A percentile compares a stretch with the other conserved stretches of the same genome.
phyloP scores from a whole-genome alignment of 2,888 invertebrate genomes.

The Sericinus montela region DNA sequence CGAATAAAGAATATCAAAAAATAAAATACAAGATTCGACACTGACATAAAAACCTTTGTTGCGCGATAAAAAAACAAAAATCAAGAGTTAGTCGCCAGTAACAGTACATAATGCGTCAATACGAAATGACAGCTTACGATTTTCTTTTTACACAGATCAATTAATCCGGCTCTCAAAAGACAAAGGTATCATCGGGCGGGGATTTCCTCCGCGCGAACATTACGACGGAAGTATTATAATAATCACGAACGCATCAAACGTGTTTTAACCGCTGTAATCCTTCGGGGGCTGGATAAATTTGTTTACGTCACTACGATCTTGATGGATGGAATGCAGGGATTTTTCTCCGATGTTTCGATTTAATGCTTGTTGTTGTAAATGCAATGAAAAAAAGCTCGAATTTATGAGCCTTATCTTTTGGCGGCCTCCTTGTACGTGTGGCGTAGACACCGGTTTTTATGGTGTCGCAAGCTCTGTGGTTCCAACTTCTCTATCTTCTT shows the following conservation, averaged over 20 bases:
- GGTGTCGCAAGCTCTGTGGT: too few relatives aligned
- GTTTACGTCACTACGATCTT: neutral
- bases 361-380: too few relatives aligned
- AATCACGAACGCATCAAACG: conserved; percentile 2
- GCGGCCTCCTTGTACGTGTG: too few relatives aligned
- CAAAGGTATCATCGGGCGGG: neutral
- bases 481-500: too few relatives aligned
- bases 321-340: neutral
- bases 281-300: neutral
- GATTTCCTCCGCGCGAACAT: conserved; percentile 1
- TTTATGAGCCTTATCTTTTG: too few relatives aligned
- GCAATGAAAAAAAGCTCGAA: too few relatives aligned
- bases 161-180: conserved; percentile 4
- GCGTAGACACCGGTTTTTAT: too few relatives aligned
- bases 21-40: too few relatives aligned
- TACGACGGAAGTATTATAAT: conserved; percentile 1
- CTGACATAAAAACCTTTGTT: too few relatives aligned
- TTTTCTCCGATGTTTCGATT: neutral
- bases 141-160: neutral
- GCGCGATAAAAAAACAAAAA: too few relatives aligned
- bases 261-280: neutral
- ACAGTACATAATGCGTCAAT: neutral
- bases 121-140: conserved; percentile 1
- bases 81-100: too few relatives aligned
- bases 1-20: too few relatives aligned